Evolutionary conservation across 2,113 vertebrate species (phyloP).

Genomic region (Podiceps cristatus): DNA sequence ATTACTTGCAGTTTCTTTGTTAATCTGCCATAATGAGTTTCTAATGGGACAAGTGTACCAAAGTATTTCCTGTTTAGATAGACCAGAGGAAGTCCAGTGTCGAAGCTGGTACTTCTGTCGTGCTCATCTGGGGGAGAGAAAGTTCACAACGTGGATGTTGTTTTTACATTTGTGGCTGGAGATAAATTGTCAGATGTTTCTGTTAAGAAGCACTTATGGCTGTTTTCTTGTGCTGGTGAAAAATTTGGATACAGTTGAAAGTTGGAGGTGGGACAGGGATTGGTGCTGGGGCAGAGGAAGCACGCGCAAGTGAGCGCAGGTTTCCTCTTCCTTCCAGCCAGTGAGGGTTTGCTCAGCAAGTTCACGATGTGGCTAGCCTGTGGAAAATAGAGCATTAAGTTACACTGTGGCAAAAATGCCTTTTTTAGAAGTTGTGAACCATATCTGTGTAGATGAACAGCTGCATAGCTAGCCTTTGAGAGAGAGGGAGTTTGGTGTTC

Average conservation of each 20-base stretch:
- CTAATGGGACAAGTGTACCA: neutral
- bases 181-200: neutral
- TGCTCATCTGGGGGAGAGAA: neutral
- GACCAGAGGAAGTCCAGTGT: neutral
- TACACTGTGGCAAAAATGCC: conserved; percentile 20
- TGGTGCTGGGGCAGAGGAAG: neutral
- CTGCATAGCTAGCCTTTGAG: neutral
- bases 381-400: neutral
- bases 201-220: neutral
- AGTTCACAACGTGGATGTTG: neutral
- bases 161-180: neutral
- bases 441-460: neutral
- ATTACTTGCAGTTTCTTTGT: conserved; percentile 25
- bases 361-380: rapidly evolving
- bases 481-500: neutral
- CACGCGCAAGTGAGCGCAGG: rapidly evolving
- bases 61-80: conserved; percentile 16
- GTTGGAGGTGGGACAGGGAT: neutral
- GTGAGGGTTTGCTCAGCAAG: neutral
- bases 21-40: conserved; percentile 22
- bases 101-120: neutral
- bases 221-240: neutral
- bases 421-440: conserved; percentile 42
- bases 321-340: neutral
- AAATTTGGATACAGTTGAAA: neutral